Percentiles rank a stretch among this genome's conserved stretches.
Conservation (phyloP, 92 coral and sea anemone genomes). For the Porites divaricata region DNA sequence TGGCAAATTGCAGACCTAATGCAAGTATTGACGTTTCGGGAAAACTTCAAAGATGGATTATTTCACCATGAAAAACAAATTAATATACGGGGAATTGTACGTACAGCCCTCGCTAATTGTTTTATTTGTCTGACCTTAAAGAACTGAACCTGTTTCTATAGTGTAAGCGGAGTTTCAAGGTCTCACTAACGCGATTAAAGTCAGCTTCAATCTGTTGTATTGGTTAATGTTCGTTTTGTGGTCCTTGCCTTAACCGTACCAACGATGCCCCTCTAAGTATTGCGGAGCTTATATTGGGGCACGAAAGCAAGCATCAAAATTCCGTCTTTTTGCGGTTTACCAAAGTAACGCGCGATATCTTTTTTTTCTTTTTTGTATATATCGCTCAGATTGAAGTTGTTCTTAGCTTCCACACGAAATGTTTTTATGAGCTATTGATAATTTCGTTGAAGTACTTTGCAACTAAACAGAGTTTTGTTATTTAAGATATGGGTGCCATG, state of each 20-base stretch:
- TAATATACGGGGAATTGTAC: too few relatives aligned
- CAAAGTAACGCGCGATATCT: neutral
- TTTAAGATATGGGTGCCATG: neutral
- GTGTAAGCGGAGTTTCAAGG: neutral
- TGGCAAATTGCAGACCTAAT: neutral
- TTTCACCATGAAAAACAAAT: constrained; percentile 9
- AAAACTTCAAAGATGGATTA: neutral
- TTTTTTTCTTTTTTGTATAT: neutral
- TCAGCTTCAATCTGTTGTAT: neutral
- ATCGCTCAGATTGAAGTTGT: too few relatives aligned
- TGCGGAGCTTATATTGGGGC: neutral
- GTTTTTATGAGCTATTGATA: too few relatives aligned
- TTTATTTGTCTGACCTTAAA: neutral
- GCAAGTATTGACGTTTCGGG: neutral
- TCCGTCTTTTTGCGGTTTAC: neutral
- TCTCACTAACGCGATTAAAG: neutral
- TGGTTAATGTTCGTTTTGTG: neutral
- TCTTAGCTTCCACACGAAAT: too few relatives aligned
- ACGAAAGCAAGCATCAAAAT: neutral
- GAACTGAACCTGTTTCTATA: neutral
- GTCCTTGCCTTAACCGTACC: neutral
- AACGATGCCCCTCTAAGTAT: neutral
- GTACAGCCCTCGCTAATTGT: constrained; percentile 12
- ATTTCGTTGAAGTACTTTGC: too few relatives aligned
- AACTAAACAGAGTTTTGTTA: too few relatives aligned